These are phyloP conservation scores for Abrostola tripartita DNA, from an alignment of 2,888 invertebrate genomes.

Conservation along the genomic window DNA sequence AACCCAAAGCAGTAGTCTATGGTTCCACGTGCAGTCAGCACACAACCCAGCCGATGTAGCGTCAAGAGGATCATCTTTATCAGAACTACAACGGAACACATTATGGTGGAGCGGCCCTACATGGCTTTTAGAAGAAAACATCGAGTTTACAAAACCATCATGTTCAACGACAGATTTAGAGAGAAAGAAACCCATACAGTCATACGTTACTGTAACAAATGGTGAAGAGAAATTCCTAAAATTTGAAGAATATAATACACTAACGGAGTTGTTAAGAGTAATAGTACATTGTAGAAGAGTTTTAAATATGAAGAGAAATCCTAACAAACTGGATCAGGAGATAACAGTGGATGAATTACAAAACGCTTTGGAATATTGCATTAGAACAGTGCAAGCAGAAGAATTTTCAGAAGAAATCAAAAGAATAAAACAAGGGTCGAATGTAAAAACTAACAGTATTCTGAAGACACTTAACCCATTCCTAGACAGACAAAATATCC, in stretches of 20 bases:
- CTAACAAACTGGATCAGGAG: conserved; percentile 4
- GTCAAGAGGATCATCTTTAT: conserved; percentile 33
- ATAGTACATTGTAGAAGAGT: conserved; percentile 37
- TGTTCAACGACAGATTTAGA: conserved; percentile 31
- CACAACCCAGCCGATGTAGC: conserved; percentile 52
- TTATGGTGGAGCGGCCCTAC: conserved; percentile 47
- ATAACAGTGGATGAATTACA: conserved; percentile 41
- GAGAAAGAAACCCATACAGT: conserved; percentile 23
- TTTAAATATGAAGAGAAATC: conserved; percentile 31
- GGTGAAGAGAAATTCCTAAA: conserved; percentile 10
- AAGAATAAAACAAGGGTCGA: conserved; percentile 12
- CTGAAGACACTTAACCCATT: conserved; percentile 47
- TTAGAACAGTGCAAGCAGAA: conserved; percentile 37
- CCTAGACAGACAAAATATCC: conserved; percentile 37
- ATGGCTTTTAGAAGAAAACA: conserved; percentile 39
- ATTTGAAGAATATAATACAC: conserved; percentile 26
- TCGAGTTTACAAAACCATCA: conserved; percentile 20
- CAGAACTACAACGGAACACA: conserved; percentile 23
- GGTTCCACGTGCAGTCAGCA: conserved; percentile 42
- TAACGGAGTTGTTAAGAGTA: conserved; percentile 25
- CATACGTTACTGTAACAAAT: conserved; percentile 9
- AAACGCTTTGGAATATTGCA: conserved; percentile 30
- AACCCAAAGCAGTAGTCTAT: conserved; percentile 19
- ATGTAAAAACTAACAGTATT: conserved; percentile 29
- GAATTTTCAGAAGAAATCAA: conserved; percentile 34